These are phyloP conservation scores for Lacerta bilineata DNA, from an alignment of 2,797 vertebrate genomes.

Conservation along the genomic window DNA sequence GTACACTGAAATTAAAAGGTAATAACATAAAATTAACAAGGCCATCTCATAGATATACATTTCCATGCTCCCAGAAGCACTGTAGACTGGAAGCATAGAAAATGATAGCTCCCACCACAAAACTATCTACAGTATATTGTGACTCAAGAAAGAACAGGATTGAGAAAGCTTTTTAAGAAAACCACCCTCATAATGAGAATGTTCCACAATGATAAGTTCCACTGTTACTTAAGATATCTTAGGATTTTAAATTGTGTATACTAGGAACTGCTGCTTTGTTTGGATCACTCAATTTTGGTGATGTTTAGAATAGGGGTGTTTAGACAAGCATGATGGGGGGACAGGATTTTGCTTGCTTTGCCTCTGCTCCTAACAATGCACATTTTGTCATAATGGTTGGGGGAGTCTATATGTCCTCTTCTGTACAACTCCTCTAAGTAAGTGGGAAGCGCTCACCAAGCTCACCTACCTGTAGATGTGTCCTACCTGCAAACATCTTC, in stretches of 20 bases:
- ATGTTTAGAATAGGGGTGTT: neutral
- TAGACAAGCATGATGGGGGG: neutral
- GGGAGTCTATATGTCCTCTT: no score
- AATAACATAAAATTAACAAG: slow-evolving; percentile 42
- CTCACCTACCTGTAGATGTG: neutral
- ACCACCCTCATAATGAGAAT: neutral
- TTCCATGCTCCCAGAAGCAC: slow-evolving; percentile 17
- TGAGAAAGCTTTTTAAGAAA: neutral
- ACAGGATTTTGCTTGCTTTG: neutral
- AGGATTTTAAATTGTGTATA: neutral
- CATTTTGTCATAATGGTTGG: neutral
- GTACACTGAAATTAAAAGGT: slow-evolving; percentile 31
- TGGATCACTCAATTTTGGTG: neutral
- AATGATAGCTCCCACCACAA: slow-evolving; percentile 16
- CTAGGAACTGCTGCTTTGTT: neutral
- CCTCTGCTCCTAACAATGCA: neutral
- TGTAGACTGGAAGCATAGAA: slow-evolving; percentile 6
- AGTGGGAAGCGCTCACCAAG: neutral
- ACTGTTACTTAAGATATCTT: neutral
- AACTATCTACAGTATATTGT: neutral
- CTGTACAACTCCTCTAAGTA: neutral
- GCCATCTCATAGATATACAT: neutral
- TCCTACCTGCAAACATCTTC: neutral
- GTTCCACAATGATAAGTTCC: neutral
- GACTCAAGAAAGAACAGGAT: neutral